These are phyloP conservation scores for Athene noctua DNA, from an alignment of 2,113 vertebrate genomes.

Conservation along the genomic window DNA sequence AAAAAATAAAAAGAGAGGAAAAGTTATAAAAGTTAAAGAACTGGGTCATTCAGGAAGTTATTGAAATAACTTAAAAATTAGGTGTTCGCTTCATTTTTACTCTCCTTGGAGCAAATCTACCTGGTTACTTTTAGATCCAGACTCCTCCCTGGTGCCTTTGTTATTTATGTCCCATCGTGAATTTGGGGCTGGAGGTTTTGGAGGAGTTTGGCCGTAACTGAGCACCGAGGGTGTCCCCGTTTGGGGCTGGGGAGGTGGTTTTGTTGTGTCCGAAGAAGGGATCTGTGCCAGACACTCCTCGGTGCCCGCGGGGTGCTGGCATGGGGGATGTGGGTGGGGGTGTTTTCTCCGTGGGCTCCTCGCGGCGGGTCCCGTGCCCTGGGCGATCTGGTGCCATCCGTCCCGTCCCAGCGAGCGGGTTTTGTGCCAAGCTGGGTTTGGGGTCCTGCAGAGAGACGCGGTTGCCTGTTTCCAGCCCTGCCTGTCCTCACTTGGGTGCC, in stretches of 20 bases:
- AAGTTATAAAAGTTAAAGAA: conserved; percentile 31
- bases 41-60: conserved; percentile 35
- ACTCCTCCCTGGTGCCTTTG: neutral
- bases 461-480: neutral
- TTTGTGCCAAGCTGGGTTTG: neutral
- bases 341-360: neutral
- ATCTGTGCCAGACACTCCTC: accelerated
- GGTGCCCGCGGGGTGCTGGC: neutral
- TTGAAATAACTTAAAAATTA: conserved; percentile 13
- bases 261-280: accelerated
- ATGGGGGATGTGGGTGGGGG: accelerated
- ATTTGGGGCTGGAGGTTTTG: neutral
- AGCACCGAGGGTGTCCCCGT: accelerated
- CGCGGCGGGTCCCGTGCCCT: accelerated
- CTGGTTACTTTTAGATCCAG: neutral
- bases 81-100: neutral
- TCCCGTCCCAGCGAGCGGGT: accelerated
- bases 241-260: neutral
- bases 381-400: neutral
- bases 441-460: accelerated
- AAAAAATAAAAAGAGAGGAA: neutral
- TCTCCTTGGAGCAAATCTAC: neutral
- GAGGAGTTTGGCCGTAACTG: neutral
- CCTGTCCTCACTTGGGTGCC: neutral
- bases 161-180: accelerated